Evolutionary conservation across 2,888 invertebrate species (phyloP).

Genomic region (Callosobruchus maculatus): DNA sequence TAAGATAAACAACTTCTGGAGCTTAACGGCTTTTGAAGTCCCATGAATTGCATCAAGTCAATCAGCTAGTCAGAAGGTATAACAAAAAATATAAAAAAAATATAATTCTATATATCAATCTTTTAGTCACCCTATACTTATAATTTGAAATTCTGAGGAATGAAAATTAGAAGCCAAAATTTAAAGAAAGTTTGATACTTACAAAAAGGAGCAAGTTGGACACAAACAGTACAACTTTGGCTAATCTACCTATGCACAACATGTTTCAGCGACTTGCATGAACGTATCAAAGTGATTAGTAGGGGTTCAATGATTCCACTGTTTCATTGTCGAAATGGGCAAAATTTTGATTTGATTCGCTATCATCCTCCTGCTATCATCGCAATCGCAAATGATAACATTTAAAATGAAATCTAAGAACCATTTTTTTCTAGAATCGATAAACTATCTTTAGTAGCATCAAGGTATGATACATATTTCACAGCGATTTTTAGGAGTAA

Average conservation of each 20-base stretch:
- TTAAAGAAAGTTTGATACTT: constrained; percentile 15
- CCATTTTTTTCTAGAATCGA: neutral
- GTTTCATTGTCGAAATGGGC: neutral
- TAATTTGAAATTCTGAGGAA: too few species aligned
- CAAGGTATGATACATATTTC: too few species aligned
- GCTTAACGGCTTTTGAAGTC: too few species aligned
- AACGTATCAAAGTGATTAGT: neutral
- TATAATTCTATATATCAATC: too few species aligned
- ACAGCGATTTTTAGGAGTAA: too few species aligned
- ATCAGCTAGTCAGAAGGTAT: too few species aligned
- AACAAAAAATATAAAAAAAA: too few species aligned
- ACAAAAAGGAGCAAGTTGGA: constrained; percentile 26
- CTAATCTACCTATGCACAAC: constrained; percentile 21
- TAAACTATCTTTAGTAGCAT: neutral
- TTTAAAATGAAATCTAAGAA: neutral
- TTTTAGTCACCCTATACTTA: too few species aligned
- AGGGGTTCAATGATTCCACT: neutral
- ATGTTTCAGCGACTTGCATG: constrained; percentile 8
- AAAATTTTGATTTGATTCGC: neutral
- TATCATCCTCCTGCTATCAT: neutral
- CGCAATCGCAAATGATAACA: neutral
- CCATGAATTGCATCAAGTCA: too few species aligned
- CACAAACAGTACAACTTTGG: constrained; percentile 23
- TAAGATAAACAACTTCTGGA: too few species aligned
- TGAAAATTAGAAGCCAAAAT: too few species aligned